Percentiles rank a stretch among this genome's conserved stretches.
These are phyloP conservation scores for Oophaga pumilio DNA, from an alignment of 2,113 vertebrate species.

Conservation along the genomic window DNA sequence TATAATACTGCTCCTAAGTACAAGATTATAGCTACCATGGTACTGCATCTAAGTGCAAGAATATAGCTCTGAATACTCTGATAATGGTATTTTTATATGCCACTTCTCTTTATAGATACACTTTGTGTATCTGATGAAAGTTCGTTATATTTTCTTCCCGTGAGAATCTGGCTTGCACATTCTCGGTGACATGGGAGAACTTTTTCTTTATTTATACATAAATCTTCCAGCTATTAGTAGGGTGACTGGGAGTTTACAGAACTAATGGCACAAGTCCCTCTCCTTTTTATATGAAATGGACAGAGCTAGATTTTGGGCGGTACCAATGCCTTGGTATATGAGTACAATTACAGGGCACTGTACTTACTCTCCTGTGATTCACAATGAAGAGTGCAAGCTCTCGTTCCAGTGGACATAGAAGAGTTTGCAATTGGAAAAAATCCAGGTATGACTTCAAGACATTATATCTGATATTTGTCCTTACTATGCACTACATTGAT, in stretches of 20 bases:
- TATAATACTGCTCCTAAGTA: too few species aligned
- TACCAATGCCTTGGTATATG: background rate
- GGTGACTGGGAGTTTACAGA: background rate
- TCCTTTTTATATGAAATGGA: background rate
- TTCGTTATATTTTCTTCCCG: background rate
- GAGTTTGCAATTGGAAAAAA: background rate
- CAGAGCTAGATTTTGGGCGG: background rate
- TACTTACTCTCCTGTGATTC: background rate
- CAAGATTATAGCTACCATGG: too few species aligned
- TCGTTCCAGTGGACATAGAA: background rate
- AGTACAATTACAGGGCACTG: background rate
- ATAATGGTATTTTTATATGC: background rate
- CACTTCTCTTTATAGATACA: background rate
- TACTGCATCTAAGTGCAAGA: too few species aligned
- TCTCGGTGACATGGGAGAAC: background rate
- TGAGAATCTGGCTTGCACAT: background rate
- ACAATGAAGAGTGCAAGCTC: background rate
- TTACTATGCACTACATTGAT: background rate
- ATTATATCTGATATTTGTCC: background rate
- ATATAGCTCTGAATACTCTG: background rate
- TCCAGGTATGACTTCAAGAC: background rate
- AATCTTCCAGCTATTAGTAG: background rate
- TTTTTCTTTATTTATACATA: background rate
- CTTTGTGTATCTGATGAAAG: background rate
- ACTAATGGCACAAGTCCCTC: background rate